phyloP scores from a whole-genome alignment of 2,113 vertebrate species.

The Hipposideros armiger region DNA sequence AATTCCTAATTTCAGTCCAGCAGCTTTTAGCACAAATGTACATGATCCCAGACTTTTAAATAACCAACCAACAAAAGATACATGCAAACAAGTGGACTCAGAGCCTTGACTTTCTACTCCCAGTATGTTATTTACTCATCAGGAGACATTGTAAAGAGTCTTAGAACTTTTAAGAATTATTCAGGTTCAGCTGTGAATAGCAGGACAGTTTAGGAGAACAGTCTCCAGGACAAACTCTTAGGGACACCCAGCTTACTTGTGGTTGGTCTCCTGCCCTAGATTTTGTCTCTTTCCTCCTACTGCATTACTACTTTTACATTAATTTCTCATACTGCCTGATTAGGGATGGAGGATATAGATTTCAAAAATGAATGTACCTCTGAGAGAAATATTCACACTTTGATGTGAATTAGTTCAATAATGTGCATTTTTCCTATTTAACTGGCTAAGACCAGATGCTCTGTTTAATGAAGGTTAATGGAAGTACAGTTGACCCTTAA shows the following conservation, averaged over 20 bases:
- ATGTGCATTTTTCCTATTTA: not conserved
- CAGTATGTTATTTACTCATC: not conserved
- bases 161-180: conserved; percentile 3
- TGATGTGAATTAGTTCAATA: not conserved
- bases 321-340: not conserved
- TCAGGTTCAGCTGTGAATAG: not conserved
- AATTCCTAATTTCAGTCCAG: not conserved
- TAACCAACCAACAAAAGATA: not conserved
- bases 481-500: not conserved
- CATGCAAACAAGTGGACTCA: not conserved
- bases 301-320: not conserved
- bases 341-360: not conserved
- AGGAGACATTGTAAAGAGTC: not conserved
- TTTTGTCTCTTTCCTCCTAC: not conserved
- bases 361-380: conserved; percentile 15
- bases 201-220: conserved; percentile 18
- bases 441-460: not conserved
- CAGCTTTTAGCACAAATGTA: not conserved
- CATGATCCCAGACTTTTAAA: not conserved
- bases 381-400: conserved; percentile 42
- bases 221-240: not conserved
- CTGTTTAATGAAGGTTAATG: not conserved
- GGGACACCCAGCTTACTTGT: not conserved
- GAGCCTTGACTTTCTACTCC: not conserved
- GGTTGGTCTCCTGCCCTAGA: not conserved